Evolutionary conservation across 2,888 invertebrate species (phyloP), one percentile per base, ranked within the genome.

Genomic region (Diloba caeruleocephala): DNA sequence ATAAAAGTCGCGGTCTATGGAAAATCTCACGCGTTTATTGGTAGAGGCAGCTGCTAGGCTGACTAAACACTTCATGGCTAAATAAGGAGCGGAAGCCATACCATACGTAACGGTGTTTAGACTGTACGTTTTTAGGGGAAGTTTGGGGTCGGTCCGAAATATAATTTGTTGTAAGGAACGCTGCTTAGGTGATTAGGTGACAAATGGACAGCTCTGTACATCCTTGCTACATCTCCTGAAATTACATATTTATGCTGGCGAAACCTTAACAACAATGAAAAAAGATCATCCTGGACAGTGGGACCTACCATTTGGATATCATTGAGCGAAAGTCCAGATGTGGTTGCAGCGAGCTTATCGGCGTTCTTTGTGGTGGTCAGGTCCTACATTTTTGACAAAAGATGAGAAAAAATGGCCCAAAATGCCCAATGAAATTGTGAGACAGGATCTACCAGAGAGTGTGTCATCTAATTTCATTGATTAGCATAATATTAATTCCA

Each of bases 251-350:
- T 50, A 31, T 59, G 53, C 31, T 54, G 43, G 7, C 59, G 28
- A 36, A 71, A 73, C 17, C 71, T 19, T 4, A 66, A 15, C n/a
- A 72, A 33, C 5, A 74, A 67, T 0, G 57, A 50, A 5, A 70
- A 39, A 0, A 75, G 13, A 21, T 69, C 69, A 15, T 51, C 45
- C 34, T 73, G 75, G 2, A 75, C 42, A 0, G 21, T 19, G 0
- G 61, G 57, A 1, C 65, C 56, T 8, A 66, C 55, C 26, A 56
- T 44, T 15, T 64, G 66, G 4, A 69, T 32, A 9, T 63, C 52
- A 33, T 72, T 72, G 0, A 67, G 43, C 6, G 72, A 72, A 9
- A 37, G 15, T 4, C 62, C 66, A 1, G 70, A 34, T 4, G 57
- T 34, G 1, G 74, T 56, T 3, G 7, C 14, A 2, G 71, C 68